These are phyloP conservation scores for Plemyria rubiginata DNA, from an alignment of 2,888 invertebrate genomes.

Conservation along the genomic window DNA sequence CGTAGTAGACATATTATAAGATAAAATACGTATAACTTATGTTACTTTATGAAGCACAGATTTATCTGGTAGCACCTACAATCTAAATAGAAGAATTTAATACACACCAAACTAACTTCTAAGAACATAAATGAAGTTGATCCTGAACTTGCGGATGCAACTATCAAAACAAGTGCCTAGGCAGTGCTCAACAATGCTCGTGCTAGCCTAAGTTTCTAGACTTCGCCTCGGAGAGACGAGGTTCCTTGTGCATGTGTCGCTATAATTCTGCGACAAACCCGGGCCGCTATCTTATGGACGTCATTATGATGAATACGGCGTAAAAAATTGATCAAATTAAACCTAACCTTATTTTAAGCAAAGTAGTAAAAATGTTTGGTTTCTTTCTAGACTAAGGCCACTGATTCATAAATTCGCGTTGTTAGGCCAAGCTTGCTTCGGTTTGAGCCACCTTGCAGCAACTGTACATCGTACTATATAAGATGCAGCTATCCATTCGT, in stretches of 20 bases:
- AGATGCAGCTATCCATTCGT: too few species aligned
- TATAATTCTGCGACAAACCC: background rate
- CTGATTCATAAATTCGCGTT: too few species aligned
- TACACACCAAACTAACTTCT: conserved; percentile 5
- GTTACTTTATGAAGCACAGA: too few species aligned
- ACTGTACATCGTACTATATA: too few species aligned
- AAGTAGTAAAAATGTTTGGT: too few species aligned
- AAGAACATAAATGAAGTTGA: conserved; percentile 35
- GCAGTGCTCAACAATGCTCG: conserved; percentile 33
- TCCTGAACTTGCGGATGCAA: conserved; percentile 21
- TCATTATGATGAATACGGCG: background rate
- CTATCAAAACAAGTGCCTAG: conserved; percentile 33
- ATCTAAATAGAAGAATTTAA: background rate
- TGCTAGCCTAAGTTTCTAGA: conserved; percentile 37
- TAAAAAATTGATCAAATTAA: too few species aligned
- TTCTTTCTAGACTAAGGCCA: too few species aligned
- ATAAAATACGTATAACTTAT: too few species aligned
- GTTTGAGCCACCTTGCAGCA: too few species aligned
- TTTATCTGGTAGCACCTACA: background rate
- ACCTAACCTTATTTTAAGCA: too few species aligned
- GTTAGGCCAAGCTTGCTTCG: too few species aligned
- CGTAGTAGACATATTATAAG: too few species aligned
- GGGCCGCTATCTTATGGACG: background rate
- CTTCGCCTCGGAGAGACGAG: conserved; percentile 23
- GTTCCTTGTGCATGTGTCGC: conserved; percentile 16